A percentile compares a stretch with the other conserved stretches of the same genome.
Conservation (phyloP, 2,888 invertebrate species). For the Melanotus villosus region DNA sequence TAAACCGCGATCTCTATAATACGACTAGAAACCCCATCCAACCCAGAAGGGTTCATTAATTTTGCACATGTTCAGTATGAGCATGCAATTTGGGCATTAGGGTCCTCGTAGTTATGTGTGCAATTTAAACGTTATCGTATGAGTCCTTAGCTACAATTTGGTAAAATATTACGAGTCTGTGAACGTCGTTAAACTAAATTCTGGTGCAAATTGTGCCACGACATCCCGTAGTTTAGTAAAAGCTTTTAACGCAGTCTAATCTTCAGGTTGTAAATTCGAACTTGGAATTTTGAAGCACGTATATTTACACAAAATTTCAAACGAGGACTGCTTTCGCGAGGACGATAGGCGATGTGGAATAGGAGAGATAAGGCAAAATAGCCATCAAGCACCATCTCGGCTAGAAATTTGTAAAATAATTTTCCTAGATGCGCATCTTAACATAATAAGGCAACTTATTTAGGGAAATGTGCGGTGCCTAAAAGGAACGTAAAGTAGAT, state of each 20-base stretch:
- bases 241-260: neutral
- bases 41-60: constrained; percentile 29
- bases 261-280: neutral
- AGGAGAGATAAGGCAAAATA: no score
- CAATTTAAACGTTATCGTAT: constrained; percentile 16
- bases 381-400: no score
- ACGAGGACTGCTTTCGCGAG: no score
- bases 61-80: constrained; percentile 35
- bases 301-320: no score
- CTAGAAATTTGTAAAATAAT: no score
- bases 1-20: constrained; percentile 35
- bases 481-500: no score
- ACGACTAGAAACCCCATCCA: neutral
- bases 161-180: constrained; percentile 17
- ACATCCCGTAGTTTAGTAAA: neutral
- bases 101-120: neutral
- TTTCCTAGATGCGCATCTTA: no score
- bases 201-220: constrained; percentile 21
- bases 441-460: no score
- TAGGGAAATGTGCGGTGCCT: no score
- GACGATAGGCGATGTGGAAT: no score
- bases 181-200: constrained; percentile 26
- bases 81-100: constrained; percentile 22
- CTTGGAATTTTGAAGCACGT: no score
- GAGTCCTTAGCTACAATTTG: constrained; percentile 13